phyloP scores from a whole-genome alignment of 2,113 vertebrate species.

The Myodes glareolus region DNA sequence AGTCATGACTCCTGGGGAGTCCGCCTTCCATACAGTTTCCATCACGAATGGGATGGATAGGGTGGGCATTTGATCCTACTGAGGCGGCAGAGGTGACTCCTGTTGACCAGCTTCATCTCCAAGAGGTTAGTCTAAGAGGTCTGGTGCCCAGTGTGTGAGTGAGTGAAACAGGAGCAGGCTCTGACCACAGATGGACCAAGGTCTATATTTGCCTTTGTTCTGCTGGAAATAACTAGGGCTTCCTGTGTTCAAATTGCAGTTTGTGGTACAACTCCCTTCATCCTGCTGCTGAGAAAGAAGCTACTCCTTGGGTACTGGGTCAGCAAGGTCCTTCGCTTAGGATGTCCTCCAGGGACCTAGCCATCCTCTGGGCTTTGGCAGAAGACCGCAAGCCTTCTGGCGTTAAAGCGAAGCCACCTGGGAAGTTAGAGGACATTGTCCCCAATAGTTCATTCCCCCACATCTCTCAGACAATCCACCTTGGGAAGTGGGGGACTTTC shows the following conservation, averaged over 20 bases:
- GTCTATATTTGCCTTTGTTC: too few species aligned
- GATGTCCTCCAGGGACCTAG: background rate
- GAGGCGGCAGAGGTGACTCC: accelerated
- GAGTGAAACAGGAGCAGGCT: too few species aligned
- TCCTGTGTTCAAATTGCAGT: accelerated
- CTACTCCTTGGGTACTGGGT: background rate
- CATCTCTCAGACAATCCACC: background rate
- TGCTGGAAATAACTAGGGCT: background rate
- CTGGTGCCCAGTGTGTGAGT: accelerated
- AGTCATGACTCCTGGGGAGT: background rate
- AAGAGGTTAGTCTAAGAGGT: background rate
- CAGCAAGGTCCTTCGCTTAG: background rate
- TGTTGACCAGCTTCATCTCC: accelerated
- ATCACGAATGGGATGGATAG: background rate
- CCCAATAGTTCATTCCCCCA: too few species aligned
- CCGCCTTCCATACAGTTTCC: background rate
- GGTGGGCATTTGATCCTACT: accelerated
- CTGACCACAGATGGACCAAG: background rate
- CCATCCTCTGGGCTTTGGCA: too few species aligned
- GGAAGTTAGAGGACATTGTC: background rate
- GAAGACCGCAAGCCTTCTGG: background rate
- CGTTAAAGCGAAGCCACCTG: background rate
- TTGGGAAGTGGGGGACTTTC: too few species aligned
- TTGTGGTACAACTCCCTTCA: accelerated
- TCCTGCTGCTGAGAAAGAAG: background rate